Evolutionary conservation across 1,140 invertebrate genomes (phyloP).

Genomic region (Euborellia annulipes): DNA sequence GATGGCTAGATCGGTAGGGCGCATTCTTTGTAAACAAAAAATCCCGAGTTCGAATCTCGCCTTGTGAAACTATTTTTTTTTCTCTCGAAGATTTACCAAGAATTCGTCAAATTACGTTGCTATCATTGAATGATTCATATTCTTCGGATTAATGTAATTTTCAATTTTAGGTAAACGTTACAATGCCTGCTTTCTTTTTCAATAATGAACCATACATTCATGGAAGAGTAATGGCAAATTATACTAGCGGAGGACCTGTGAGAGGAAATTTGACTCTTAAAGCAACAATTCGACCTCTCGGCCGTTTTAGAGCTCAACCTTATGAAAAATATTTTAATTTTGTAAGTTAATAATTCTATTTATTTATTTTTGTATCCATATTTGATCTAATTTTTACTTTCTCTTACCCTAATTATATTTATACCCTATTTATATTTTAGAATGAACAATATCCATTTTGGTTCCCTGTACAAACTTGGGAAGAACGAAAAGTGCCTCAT

Average conservation of each 20-base stretch:
- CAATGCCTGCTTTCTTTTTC: constrained; percentile 85
- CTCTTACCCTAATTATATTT: background rate
- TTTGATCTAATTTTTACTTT: constrained; percentile 1
- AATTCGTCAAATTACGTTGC: too few species aligned
- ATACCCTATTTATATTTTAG: constrained; percentile 21
- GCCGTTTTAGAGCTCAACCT: constrained; percentile 22
- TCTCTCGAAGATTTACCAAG: too few species aligned
- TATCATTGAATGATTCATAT: too few species aligned
- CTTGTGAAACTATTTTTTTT: too few species aligned
- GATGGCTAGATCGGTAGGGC: too few species aligned
- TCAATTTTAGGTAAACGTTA: constrained; percentile 69
- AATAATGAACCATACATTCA: constrained; percentile 65
- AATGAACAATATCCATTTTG: constrained; percentile 63
- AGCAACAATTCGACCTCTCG: constrained; percentile 53
- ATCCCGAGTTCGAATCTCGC: too few species aligned
- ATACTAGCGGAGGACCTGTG: constrained; percentile 71
- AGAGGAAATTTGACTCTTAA: constrained; percentile 71
- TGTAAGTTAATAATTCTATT: constrained; percentile 28
- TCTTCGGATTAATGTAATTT: too few species aligned
- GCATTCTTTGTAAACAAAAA: too few species aligned
- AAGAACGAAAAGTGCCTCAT: constrained; percentile 35
- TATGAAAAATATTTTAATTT: constrained; percentile 57
- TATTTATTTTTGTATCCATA: constrained; percentile 1
- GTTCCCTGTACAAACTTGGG: constrained; percentile 37
- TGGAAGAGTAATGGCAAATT: constrained; percentile 84